Base-by-base conservation (phyloP, 23 tunicate species). In the Trididemnum miniatum region DNA sequence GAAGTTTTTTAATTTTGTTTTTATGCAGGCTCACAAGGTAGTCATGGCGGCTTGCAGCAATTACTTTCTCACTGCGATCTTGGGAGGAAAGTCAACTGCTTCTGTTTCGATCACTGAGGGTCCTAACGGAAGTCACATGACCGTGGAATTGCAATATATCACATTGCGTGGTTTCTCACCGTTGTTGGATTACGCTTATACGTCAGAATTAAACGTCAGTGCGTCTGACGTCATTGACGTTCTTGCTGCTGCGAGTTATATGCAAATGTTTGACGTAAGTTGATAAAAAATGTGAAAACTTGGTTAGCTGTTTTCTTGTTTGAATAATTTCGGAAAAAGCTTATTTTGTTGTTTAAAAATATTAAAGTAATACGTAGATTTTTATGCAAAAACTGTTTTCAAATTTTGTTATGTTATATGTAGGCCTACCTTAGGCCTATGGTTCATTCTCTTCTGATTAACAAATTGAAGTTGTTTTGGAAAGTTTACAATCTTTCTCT, bases 241-340 rank as follows among this genome's bases (percentile, higher is more conserved):
- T 27, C 84, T 95, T 12, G 83, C 94, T 31, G 98, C 98, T 0
- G 95, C 98, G 35, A 90, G 94, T 34, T 90, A 89, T 65, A 85
- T 95, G 91, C 98, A 95, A 79, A 95, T 95, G 97, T 85, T 91
- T 51, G 88, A 91, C 51, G 97, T 91, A 69, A 90, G 89, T n/a
- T n/a, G n/a, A n/a, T n/a, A n/a, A n/a, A n/a, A n/a, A n/a, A n/a
- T n/a, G n/a, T n/a, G n/a, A n/a, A n/a, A n/a, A n/a, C n/a, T n/a
- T n/a, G n/a, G n/a, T n/a, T n/a, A n/a, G n/a, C n/a, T n/a, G n/a
- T n/a, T n/a, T n/a, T n/a, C n/a, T n/a, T n/a, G n/a, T n/a, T n/a
- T n/a, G n/a, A n/a, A n/a, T n/a, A n/a, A n/a, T n/a, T n/a, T n/a
- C n/a, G n/a, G n/a, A n/a, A n/a, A n/a, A n/a, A n/a, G n/a, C n/a